A percentile compares a stretch with the other conserved stretches of the same genome.
phyloP scores from a whole-genome alignment of 2,113 vertebrate species.

The Nothobranchius furzeri region DNA sequence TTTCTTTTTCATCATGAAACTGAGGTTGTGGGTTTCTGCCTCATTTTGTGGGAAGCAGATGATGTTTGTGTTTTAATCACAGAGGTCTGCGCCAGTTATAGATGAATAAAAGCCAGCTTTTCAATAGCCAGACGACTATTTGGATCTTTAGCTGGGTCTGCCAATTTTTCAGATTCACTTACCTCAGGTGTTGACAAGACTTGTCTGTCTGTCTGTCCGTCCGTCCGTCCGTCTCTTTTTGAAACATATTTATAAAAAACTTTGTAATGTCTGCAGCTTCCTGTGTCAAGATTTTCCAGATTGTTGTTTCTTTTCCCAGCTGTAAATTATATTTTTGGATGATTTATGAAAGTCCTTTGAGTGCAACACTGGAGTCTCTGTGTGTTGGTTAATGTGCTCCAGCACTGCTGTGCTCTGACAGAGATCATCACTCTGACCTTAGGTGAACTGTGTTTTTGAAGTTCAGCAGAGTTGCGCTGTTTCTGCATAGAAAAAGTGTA shows the following conservation, averaged over 20 bases:
- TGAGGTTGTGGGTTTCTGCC: background rate
- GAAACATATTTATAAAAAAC: background rate
- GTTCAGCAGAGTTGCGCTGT: constrained; percentile 19
- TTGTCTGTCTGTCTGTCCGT: background rate
- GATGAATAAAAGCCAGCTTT: constrained; percentile 1
- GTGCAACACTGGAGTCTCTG: constrained; percentile 4
- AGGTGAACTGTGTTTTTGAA: constrained; percentile 23
- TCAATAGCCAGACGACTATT: background rate
- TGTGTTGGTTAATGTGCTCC: constrained; percentile 6
- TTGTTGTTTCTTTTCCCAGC: constrained; percentile 5
- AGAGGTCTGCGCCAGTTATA: constrained; percentile 2
- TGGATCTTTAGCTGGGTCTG: background rate
- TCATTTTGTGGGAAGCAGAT: background rate
- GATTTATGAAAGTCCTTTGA: constrained; percentile 22
- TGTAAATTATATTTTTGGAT: constrained; percentile 3
- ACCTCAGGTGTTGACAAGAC: background rate
- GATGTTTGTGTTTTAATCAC: background rate
- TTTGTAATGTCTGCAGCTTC: background rate
- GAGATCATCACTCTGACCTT: constrained; percentile 15
- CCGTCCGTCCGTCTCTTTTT: too few species aligned
- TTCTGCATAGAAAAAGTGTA: constrained; percentile 5
- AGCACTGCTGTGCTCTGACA: constrained; percentile 6
- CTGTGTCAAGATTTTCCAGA: background rate
- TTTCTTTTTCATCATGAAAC: background rate
- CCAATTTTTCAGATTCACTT: background rate